phyloP scores from a whole-genome alignment of 2,888 invertebrate genomes.

The Drosophila prostipennis region DNA sequence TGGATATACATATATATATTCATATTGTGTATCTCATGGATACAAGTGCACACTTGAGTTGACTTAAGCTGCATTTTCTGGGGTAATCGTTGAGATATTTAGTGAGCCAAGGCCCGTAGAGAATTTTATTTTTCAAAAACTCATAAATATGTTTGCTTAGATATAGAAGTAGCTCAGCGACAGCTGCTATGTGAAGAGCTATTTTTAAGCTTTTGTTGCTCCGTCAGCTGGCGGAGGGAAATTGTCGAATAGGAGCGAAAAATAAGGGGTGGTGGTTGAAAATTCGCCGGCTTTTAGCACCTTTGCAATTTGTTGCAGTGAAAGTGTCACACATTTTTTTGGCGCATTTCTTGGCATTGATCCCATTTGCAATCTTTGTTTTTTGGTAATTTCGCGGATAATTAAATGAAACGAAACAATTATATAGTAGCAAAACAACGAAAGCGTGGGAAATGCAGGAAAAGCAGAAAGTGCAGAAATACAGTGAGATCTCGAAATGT shows the following conservation, averaged over 20 bases:
- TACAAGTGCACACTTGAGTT: constrained; percentile 36
- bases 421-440: constrained; percentile 36
- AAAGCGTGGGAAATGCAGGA: constrained; percentile 33
- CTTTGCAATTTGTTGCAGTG: constrained; percentile 54
- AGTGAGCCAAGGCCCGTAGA: background rate
- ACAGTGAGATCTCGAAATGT: background rate
- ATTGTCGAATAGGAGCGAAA: constrained; percentile 4
- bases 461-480: constrained; percentile 28
- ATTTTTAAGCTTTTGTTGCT: constrained; percentile 26
- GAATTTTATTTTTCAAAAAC: constrained; percentile 2
- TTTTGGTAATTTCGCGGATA: constrained; percentile 46
- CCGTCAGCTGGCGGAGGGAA: constrained; percentile 20
- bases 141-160: constrained; percentile 18
- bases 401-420: constrained; percentile 48
- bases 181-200: constrained; percentile 24
- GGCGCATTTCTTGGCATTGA: constrained; percentile 75
- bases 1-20: constrained; percentile 16
- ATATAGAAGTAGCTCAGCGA: constrained; percentile 23
- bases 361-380: constrained; percentile 57
- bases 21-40: constrained; percentile 52
- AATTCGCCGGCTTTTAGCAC: constrained; percentile 32
- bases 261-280: constrained; percentile 1
- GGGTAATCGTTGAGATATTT: constrained; percentile 20
- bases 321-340: constrained; percentile 54
- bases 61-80: constrained; percentile 20